Evolutionary conservation across 2,888 invertebrate genomes (phyloP).

Genomic region (Ochropleura plecta): DNA sequence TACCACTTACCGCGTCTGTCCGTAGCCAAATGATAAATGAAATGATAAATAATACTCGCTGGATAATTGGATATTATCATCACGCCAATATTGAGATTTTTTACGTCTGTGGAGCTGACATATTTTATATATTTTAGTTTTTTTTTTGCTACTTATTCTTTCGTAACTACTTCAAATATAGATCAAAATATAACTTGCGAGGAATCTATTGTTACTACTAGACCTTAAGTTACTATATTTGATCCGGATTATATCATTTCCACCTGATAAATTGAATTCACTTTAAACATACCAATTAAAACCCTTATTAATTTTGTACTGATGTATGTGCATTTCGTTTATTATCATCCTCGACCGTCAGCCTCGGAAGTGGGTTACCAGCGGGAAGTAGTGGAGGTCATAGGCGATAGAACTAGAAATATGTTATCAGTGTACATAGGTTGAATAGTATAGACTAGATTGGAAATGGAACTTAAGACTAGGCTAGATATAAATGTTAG

Average conservation of each 20-base stretch:
- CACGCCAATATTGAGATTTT: conserved; percentile 45
- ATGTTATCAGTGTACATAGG: conserved; percentile 34
- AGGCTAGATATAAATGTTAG: not conserved
- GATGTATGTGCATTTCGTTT: conserved; percentile 20
- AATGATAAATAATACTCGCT: conserved; percentile 54
- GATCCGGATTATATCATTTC: not conserved
- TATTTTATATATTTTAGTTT: not conserved
- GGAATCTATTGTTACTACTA: not conserved
- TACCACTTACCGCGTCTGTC: conserved; percentile 62
- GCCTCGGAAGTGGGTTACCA: conserved; percentile 49
- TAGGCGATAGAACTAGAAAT: conserved; percentile 23
- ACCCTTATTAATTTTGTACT: not conserved
- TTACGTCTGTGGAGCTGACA: conserved; percentile 53
- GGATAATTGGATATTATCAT: conserved; percentile 49
- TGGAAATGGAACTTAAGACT: not conserved
- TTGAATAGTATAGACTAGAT: conserved; percentile 17
- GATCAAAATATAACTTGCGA: not conserved
- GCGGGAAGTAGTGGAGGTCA: conserved; percentile 46
- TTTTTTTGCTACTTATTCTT: not conserved
- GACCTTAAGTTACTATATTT: not conserved
- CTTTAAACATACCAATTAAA: not conserved
- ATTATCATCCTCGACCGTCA: conserved; percentile 35
- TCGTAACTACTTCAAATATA: not conserved
- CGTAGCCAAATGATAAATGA: conserved; percentile 63
- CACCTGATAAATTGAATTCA: not conserved